These are phyloP conservation scores for Pogoniulus pusillus DNA, from an alignment of 2,797 vertebrate species.

Conservation along the genomic window DNA sequence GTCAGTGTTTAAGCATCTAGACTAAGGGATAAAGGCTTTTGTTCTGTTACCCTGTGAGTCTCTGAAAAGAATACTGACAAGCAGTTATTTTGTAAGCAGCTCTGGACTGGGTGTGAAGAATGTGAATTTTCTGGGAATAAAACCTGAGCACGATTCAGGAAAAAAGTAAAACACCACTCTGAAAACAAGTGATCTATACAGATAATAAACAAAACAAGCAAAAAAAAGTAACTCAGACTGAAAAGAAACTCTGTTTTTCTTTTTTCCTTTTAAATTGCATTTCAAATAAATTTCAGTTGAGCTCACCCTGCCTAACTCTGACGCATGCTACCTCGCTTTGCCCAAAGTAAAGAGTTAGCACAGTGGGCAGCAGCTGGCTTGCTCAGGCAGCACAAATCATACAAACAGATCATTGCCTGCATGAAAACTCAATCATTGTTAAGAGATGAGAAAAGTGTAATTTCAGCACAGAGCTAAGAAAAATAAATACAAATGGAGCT, in stretches of 20 bases:
- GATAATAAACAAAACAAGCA: neutral
- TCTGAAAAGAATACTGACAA: neutral
- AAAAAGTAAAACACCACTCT: neutral
- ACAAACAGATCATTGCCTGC: neutral
- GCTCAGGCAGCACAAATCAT: neutral
- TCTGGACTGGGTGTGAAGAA: neutral
- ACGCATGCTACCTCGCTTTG: neutral
- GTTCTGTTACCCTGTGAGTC: neutral
- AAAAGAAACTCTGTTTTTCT: neutral
- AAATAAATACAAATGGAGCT: neutral
- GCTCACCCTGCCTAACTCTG: neutral
- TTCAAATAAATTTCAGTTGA: slow-evolving; percentile 26
- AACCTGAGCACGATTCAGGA: neutral
- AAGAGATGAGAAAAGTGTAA: neutral
- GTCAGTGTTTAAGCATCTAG: neutral
- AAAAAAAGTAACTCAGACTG: neutral
- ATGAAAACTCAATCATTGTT: neutral
- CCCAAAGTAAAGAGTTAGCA: slow-evolving; percentile 16
- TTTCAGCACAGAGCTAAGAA: neutral
- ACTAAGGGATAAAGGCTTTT: neutral
- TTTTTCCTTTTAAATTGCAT: neutral
- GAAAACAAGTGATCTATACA: neutral
- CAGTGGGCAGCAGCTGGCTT: neutral
- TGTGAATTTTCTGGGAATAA: neutral
- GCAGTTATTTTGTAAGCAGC: neutral